Percentiles rank a stretch among this genome's conserved stretches.
phyloP scores from a whole-genome alignment of 1,140 invertebrate genomes.

The Camponotus vicinus region DNA sequence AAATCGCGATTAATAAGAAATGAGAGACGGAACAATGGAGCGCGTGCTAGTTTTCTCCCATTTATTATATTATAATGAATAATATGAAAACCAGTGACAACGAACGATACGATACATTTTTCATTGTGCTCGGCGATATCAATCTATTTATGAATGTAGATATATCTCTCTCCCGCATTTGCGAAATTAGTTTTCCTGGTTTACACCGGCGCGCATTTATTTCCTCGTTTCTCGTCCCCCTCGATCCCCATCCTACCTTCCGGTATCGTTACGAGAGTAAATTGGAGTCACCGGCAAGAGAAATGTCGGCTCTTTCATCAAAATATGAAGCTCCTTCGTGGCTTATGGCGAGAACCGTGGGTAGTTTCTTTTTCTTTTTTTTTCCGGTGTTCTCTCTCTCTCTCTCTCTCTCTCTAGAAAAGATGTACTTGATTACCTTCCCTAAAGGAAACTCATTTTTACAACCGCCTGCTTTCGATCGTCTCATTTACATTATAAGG shows the following conservation, averaged over 20 bases:
- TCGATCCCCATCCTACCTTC: constrained; percentile 15
- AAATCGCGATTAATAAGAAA: constrained; percentile 41
- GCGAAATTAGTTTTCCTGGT: constrained; percentile 62
- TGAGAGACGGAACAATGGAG: not conserved
- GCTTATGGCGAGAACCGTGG: not conserved
- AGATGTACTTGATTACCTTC: constrained; percentile 54
- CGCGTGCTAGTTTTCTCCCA: not conserved
- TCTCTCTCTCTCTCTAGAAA: not conserved
- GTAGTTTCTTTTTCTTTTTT: constrained; percentile 11
- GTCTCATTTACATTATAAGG: constrained; percentile 54
- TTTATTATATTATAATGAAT: not conserved
- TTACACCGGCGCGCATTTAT: constrained; percentile 37
- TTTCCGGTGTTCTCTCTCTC: too few species aligned
- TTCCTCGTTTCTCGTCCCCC: constrained; percentile 47
- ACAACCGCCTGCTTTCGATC: constrained; percentile 51
- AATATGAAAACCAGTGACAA: not conserved
- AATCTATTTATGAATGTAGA: constrained; percentile 35
- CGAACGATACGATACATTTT: not conserved
- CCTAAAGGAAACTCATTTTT: not conserved
- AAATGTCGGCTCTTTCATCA: constrained; percentile 44
- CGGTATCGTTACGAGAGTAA: constrained; percentile 59
- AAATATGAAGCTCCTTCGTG: constrained; percentile 54
- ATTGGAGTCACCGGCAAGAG: constrained; percentile 51
- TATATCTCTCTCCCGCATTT: constrained; percentile 58
- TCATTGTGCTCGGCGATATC: constrained; percentile 19